Evolutionary conservation across 2,797 vertebrate genomes (phyloP).

Genomic region (Gambelia wislizenii): DNA sequence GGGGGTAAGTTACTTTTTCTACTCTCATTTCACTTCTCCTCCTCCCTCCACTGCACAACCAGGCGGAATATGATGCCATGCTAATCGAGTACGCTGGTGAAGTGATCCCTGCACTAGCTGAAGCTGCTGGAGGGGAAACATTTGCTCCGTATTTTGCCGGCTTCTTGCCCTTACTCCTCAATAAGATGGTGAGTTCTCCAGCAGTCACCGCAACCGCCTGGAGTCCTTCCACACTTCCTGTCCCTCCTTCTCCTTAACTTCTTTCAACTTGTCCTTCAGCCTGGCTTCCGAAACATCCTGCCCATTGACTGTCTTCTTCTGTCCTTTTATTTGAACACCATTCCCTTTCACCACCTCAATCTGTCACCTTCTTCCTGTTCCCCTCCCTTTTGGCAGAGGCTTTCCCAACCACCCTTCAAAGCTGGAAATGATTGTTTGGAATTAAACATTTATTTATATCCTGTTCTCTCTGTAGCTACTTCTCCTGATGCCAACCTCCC

Average conservation of each 20-base stretch:
- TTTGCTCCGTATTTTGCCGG: constrained; percentile 89
- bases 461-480: no score
- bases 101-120: constrained; percentile 86
- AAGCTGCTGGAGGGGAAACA: constrained; percentile 82
- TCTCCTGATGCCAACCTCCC: no score
- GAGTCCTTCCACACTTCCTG: neutral
- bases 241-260: neutral
- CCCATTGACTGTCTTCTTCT: no score
- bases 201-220: neutral
- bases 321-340: neutral
- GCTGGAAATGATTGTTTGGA: neutral
- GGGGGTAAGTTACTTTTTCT: no score
- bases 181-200: constrained; percentile 86
- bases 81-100: constrained; percentile 90
- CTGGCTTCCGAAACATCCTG: neutral
- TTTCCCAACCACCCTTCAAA: no score
- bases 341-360: no score
- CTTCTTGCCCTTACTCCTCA: constrained; percentile 87
- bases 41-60: neutral
- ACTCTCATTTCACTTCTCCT: neutral
- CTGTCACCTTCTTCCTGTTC: accelerated
- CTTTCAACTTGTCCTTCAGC: neutral
- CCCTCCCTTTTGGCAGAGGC: neutral
- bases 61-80: constrained; percentile 92
- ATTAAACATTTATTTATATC: neutral